Percentiles rank a stretch among this genome's conserved stretches.
Evolutionary conservation across 2,888 invertebrate genomes (phyloP).

Genomic region (Eristalinus aeneus): DNA sequence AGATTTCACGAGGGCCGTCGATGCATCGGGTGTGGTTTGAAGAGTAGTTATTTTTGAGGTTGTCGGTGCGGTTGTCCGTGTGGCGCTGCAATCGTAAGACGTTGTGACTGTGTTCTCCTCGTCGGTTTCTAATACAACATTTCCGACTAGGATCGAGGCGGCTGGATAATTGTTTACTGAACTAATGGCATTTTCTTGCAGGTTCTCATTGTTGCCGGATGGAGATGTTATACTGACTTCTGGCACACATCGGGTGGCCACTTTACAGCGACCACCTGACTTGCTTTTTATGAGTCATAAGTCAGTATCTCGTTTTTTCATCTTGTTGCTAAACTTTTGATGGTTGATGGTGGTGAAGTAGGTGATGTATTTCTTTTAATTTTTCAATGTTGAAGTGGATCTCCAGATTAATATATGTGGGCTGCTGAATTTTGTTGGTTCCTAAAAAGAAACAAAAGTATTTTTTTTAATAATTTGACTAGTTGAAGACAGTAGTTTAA

Average conservation of each 20-base stretch:
- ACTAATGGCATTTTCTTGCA: slow-evolving; percentile 28
- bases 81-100: slow-evolving; percentile 51
- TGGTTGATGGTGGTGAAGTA: slow-evolving; percentile 8
- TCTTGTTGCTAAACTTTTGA: slow-evolving; percentile 72
- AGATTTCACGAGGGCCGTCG: slow-evolving; percentile 61
- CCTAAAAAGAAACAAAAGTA: not conserved
- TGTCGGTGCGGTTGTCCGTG: slow-evolving; percentile 50
- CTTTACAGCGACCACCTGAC: slow-evolving; percentile 79
- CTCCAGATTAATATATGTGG: not conserved
- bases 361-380: not conserved
- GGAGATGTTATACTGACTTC: slow-evolving; percentile 80
- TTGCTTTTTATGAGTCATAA: slow-evolving; percentile 80
- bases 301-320: slow-evolving; percentile 80
- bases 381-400: not conserved
- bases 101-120: slow-evolving; percentile 60
- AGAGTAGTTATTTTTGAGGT: slow-evolving; percentile 49
- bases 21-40: slow-evolving; percentile 15
- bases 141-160: slow-evolving; percentile 22
- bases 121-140: slow-evolving; percentile 54
- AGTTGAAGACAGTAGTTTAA: too few species aligned
- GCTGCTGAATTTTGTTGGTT: not conserved
- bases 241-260: slow-evolving; percentile 80
- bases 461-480: too few species aligned
- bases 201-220: slow-evolving; percentile 69
- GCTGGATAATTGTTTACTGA: slow-evolving; percentile 13